A percentile compares a stretch with the other conserved stretches of the same genome.
Conservation (phyloP, 2,113 vertebrate species). For the Engraulis encrasicolus region DNA sequence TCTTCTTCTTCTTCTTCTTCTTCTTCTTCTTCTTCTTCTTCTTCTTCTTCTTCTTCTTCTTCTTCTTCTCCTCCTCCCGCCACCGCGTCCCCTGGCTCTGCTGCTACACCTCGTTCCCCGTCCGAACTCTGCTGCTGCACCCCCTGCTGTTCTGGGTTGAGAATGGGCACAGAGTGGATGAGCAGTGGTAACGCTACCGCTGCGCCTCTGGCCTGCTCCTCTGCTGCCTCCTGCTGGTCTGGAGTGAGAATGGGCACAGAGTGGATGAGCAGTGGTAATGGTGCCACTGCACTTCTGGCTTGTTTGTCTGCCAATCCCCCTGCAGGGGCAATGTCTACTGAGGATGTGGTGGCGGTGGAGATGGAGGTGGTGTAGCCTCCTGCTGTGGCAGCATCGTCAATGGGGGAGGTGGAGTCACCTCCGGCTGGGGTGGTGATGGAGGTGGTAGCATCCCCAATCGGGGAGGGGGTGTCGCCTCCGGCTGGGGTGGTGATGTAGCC, state of each 20-base stretch:
- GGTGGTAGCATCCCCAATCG: no score
- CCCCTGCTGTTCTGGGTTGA: neutral
- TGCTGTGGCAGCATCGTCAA: no score
- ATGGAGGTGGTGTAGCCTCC: no score
- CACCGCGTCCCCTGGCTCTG: neutral
- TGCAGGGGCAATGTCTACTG: no score
- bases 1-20: no score
- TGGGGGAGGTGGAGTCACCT: no score
- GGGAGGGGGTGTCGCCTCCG: no score
- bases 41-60: conserved; percentile 33
- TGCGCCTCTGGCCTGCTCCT: neutral
- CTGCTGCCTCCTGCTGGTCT: neutral
- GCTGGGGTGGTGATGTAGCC: no score
- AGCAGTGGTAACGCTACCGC: neutral
- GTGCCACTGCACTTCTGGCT: neutral
- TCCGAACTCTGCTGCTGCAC: neutral
- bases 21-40: no score
- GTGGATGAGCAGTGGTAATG: neutral
- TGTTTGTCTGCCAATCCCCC: neutral
- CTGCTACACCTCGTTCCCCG: neutral
- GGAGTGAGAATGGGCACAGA: neutral
- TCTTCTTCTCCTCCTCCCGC: conserved; percentile 31
- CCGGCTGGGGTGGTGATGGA: no score
- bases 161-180: neutral
- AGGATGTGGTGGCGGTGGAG: no score